Evolutionary conservation across 2,797 vertebrate species (phyloP).

Genomic region (Neosilurus mollespiculum): DNA sequence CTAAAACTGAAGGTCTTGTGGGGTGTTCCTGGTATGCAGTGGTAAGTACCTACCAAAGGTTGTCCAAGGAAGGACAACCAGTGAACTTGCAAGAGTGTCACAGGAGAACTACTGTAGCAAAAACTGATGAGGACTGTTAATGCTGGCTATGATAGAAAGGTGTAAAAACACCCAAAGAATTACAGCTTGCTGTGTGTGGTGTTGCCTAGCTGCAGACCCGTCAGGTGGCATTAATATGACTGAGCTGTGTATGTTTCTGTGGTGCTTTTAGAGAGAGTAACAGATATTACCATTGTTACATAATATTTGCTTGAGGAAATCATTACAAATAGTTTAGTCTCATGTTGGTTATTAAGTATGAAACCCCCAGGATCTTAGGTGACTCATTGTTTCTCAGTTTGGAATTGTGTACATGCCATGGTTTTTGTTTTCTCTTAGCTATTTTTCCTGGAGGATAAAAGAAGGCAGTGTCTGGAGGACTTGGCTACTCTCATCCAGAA

Average conservation of each 20-base stretch:
- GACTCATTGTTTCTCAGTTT: not conserved
- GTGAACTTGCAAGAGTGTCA: too few relatives aligned
- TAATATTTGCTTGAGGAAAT: conserved; percentile 2
- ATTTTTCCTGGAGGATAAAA: conserved; percentile 90
- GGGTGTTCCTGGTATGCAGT: not conserved
- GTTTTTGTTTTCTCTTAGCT: conserved; percentile 70
- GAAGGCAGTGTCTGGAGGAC: conserved; percentile 87
- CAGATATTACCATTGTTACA: not conserved
- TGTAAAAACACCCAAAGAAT: too few relatives aligned
- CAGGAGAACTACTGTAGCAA: too few relatives aligned
- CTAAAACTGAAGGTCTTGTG: not conserved
- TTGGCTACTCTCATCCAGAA: conserved; percentile 94
- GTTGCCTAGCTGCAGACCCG: too few relatives aligned
- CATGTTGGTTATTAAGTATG: not conserved
- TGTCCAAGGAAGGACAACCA: too few relatives aligned
- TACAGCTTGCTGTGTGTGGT: too few relatives aligned
- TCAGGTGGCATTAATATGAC: too few relatives aligned
- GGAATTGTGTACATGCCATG: not conserved
- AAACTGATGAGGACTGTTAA: too few relatives aligned
- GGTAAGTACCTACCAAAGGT: too few relatives aligned
- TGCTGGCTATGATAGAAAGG: too few relatives aligned
- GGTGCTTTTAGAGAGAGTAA: not conserved
- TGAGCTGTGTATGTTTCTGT: not conserved
- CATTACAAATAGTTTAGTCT: not conserved
- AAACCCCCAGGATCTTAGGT: not conserved